Percentiles rank a stretch among this genome's conserved stretches.
phyloP scores from a whole-genome alignment of 1,140 invertebrate species.

The Drosophila eugracilis region DNA sequence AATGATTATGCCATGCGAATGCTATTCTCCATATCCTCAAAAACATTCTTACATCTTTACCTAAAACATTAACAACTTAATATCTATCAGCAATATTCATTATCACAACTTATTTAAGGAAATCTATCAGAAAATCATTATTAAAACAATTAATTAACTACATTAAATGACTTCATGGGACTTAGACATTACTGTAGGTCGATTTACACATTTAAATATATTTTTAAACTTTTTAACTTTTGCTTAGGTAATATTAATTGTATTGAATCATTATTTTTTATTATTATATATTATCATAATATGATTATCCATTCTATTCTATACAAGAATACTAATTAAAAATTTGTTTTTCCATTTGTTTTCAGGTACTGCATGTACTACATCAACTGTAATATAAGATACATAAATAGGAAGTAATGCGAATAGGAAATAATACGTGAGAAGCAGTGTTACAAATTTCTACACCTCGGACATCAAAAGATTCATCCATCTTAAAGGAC shows the following conservation, averaged over 20 bases:
- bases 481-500: slow-evolving; percentile 27
- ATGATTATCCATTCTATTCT: background rate
- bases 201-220: no score
- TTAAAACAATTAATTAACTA: no score
- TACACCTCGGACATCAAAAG: slow-evolving; percentile 13
- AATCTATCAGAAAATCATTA: no score
- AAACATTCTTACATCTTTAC: no score
- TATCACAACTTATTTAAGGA: no score
- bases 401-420: slow-evolving; percentile 33
- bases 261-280: background rate
- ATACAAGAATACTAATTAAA: background rate
- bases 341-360: background rate
- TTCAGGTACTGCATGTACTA: slow-evolving; percentile 43
- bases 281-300: background rate
- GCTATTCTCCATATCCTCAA: no score
- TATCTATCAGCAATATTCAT: no score
- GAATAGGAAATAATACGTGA: slow-evolving; percentile 12
- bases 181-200: no score
- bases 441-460: slow-evolving; percentile 7
- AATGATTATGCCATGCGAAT: no score
- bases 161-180: no score
- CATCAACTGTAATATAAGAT: slow-evolving; percentile 45
- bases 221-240: no score
- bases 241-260: background rate
- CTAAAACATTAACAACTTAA: no score